These are phyloP conservation scores for Choreutis nemorana DNA, from an alignment of 2,888 invertebrate species.

Conservation along the genomic window DNA sequence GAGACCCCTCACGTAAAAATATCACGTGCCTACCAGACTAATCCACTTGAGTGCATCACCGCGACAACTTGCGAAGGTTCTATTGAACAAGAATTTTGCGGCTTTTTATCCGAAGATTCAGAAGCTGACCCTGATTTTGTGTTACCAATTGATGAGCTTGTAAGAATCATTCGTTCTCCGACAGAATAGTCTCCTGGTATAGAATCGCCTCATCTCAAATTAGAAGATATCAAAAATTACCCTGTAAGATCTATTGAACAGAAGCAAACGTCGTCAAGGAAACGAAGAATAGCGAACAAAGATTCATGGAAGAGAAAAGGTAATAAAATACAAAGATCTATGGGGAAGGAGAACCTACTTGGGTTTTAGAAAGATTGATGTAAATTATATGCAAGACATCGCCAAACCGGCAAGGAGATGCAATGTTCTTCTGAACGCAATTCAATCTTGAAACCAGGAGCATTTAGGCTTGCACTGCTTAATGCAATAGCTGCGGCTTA, in stretches of 20 bases:
- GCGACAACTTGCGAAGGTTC: slow-evolving; percentile 4
- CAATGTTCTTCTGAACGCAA: slow-evolving; percentile 8
- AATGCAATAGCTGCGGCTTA: too few species aligned
- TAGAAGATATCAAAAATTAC: slow-evolving; percentile 5
- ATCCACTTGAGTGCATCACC: slow-evolving; percentile 4
- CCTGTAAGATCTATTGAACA: slow-evolving; percentile 6
- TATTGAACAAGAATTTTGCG: slow-evolving; percentile 5
- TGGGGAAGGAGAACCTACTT: slow-evolving; percentile 4
- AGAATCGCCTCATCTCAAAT: slow-evolving; percentile 2
- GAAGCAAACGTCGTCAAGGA: slow-evolving; percentile 4
- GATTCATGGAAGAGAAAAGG: too few species aligned
- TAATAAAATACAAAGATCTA: slow-evolving; percentile 6
- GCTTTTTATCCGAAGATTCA: slow-evolving; percentile 7
- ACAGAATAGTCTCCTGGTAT: too few species aligned
- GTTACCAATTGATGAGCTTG: slow-evolving; percentile 6
- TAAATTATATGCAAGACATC: slow-evolving; percentile 8
- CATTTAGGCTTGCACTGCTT: too few species aligned
- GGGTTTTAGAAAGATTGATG: too few species aligned
- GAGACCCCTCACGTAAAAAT: slow-evolving; percentile 1
- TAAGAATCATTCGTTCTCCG: too few species aligned
- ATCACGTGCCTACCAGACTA: slow-evolving; percentile 5
- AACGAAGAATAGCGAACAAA: slow-evolving; percentile 5
- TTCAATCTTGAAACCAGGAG: too few species aligned
- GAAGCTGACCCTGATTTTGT: slow-evolving; percentile 7
- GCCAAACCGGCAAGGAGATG: slow-evolving; percentile 8